phyloP scores from a whole-genome alignment of 2,888 invertebrate species.

The Ormia ochracea region DNA sequence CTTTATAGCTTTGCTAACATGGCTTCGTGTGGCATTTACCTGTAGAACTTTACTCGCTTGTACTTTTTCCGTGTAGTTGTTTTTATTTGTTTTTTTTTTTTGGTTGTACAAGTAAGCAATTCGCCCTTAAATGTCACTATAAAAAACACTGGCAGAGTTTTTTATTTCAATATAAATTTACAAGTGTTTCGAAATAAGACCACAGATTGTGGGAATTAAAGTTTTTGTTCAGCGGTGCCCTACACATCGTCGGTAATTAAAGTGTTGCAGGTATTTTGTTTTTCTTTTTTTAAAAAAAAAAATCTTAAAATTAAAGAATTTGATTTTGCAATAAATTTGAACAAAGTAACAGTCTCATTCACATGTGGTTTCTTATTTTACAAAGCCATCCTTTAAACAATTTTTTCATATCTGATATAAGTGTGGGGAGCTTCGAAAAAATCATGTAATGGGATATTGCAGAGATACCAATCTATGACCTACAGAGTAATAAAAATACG shows the following conservation, averaged over 20 bases:
- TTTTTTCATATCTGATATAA: no score
- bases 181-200: conserved; percentile 40
- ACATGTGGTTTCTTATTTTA: no score
- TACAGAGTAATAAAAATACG: no score
- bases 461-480: no score
- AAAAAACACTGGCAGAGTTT: conserved; percentile 7
- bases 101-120: conserved; percentile 11
- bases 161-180: conserved; percentile 44
- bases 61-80: background rate
- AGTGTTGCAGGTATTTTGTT: no score
- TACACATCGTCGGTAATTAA: background rate
- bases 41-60: conserved; percentile 7
- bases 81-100: conserved; percentile 15
- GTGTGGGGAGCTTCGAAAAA: no score
- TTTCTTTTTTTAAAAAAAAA: no score
- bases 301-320: no score
- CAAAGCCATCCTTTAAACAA: no score
- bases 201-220: conserved; percentile 53
- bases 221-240: background rate
- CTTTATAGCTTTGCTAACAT: background rate
- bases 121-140: conserved; percentile 55
- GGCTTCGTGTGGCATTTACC: conserved; percentile 11
- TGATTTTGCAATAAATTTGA: no score
- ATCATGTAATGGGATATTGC: no score
- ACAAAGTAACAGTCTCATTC: no score